Percentiles rank a stretch among this genome's conserved stretches.
Conservation (phyloP, 1,140 invertebrate species). For the Stegodyphus mimosarum region DNA sequence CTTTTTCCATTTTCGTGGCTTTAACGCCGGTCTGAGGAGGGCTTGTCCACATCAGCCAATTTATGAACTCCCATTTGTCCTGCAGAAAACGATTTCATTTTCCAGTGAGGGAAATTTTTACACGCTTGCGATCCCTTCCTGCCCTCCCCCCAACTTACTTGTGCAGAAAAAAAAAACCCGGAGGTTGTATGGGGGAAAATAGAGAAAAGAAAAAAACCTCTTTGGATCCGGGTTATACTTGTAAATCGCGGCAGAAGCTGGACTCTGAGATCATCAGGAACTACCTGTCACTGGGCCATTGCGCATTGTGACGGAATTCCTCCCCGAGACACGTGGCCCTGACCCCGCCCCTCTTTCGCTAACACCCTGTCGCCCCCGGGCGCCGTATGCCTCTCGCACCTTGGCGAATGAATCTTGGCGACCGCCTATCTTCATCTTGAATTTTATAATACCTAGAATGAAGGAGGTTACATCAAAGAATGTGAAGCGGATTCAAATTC, state of each 20-base stretch:
- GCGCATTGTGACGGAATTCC: slow-evolving; percentile 60
- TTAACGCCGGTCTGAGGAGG: neutral
- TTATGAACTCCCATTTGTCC: slow-evolving; percentile 15
- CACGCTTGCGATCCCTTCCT: neutral
- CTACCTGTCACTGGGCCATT: slow-evolving; percentile 50
- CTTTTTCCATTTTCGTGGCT: too few species aligned
- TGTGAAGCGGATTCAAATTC: too few species aligned
- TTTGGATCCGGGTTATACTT: slow-evolving; percentile 55
- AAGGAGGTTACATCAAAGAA: too few species aligned
- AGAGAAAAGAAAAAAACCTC: slow-evolving; percentile 18
- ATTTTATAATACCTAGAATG: too few species aligned
- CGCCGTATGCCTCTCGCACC: neutral
- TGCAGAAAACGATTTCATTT: slow-evolving; percentile 49
- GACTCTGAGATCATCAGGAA: slow-evolving; percentile 55
- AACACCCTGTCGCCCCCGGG: slow-evolving; percentile 8
- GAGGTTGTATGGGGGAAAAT: neutral
- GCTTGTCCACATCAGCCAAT: slow-evolving; percentile 6
- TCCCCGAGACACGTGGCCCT: slow-evolving; percentile 39
- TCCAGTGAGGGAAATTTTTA: neutral
- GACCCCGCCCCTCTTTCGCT: slow-evolving; percentile 25
- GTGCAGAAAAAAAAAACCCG: slow-evolving; percentile 4
- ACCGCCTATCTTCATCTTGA: neutral
- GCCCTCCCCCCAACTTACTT: neutral
- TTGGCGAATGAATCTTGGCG: neutral
- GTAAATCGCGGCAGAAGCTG: slow-evolving; percentile 24